Conservation (phyloP, 2,797 vertebrate species). For the Syndactyla subalaris region DNA sequence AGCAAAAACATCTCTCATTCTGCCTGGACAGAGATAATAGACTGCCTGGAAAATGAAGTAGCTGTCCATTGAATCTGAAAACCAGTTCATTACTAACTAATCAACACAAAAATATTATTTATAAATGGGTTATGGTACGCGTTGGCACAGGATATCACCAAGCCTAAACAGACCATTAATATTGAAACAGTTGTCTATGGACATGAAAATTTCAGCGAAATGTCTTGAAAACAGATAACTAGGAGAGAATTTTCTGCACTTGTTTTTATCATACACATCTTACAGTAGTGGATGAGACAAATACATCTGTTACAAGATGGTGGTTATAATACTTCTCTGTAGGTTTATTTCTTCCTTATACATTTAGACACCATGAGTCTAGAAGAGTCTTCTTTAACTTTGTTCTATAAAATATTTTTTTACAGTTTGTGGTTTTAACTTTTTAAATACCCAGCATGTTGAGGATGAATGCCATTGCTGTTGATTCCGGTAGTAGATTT, state of each 20-base stretch:
- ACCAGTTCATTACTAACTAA: neutral
- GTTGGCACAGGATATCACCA: neutral
- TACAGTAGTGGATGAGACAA: neutral
- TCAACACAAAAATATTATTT: neutral
- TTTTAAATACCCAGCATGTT: neutral
- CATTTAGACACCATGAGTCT: rapidly evolving
- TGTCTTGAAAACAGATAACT: neutral
- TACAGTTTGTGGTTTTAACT: neutral
- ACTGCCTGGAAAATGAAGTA: neutral
- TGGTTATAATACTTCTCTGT: neutral
- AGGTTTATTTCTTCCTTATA: neutral
- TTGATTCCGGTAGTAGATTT: neutral
- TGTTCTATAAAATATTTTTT: neutral
- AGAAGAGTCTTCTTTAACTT: neutral
- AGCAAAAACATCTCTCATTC: neutral
- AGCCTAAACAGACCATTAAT: neutral
- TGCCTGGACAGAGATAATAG: neutral
- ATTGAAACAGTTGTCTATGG: neutral
- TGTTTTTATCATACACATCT: neutral
- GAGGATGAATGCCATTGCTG: neutral
- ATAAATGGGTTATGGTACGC: neutral
- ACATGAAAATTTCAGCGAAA: neutral
- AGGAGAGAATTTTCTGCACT: neutral
- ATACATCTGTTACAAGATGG: neutral
- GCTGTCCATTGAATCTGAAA: neutral